phyloP scores from a whole-genome alignment of 2,113 vertebrate species.

The Tychaedon coryphoeus region DNA sequence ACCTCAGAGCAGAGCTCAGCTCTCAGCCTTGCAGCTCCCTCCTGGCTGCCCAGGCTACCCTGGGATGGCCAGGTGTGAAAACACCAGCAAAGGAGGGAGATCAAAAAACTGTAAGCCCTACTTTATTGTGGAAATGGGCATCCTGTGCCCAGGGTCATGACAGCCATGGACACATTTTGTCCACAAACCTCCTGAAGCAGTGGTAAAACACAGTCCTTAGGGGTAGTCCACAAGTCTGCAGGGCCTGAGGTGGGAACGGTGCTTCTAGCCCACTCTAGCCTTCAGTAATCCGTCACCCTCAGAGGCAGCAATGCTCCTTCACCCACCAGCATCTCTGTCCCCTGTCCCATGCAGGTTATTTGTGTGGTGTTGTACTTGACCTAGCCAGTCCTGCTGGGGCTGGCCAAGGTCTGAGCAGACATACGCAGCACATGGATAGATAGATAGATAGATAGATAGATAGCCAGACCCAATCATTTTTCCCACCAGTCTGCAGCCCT shows the following conservation, averaged over 20 bases:
- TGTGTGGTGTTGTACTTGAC: background rate
- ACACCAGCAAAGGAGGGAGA: fast-evolving
- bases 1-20: background rate
- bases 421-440: fast-evolving
- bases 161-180: background rate
- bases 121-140: background rate
- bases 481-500: background rate
- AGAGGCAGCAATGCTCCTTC: background rate
- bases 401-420: background rate
- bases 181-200: background rate
- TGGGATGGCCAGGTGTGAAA: background rate
- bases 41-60: background rate
- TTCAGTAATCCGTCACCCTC: fast-evolving
- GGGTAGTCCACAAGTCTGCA: background rate
- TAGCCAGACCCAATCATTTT: background rate
- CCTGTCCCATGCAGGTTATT: background rate
- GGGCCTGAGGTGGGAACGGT: background rate
- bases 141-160: background rate
- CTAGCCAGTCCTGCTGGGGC: background rate
- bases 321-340: fast-evolving
- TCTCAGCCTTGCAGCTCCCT: background rate
- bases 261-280: background rate
- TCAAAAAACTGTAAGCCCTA: background rate
- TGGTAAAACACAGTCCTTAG: background rate
- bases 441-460: fast-evolving